Base-by-base conservation (phyloP, 2,113 vertebrate genomes). In the Gallinago media region DNA sequence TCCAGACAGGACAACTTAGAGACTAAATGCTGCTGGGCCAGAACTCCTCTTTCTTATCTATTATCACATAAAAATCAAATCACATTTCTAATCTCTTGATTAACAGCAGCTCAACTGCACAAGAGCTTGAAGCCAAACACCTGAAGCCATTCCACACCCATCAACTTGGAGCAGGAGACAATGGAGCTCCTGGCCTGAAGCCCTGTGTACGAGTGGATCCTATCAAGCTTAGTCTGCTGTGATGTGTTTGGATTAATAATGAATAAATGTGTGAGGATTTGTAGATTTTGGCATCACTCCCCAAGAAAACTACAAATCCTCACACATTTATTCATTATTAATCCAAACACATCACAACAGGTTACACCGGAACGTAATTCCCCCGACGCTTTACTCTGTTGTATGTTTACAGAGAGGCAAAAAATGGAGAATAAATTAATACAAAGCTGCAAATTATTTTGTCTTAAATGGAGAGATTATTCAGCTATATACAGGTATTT, bases 141-240 rank as follows among this genome's bases (percentile, higher is more conserved):
- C 72, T 40, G 12, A 76, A 61, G 15, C 23, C 19, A 76, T 36
- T 78, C 71, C 74, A 82, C 11, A 70, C 34, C 15, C 42, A 52
- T 15, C 36, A 77, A 15, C 25, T 8, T n/a, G 42, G 44, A 89
- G 83, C 6, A 81, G 61, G 29, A 71, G 55, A 47, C 3, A 71
- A 38, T 4, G 11, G 54, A 73, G 32, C 18, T 5, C 10, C 42
- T 27, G 46, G 46, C 42, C 49, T 4, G 1, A 85, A 20, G n/a
- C 54, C 77, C 29, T 42, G 86, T 32, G 15, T 25, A 50, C 15
- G 14, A 38, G 29, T 1, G 34, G 9, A 32, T 34, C 34, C 50
- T 32, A 6, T 9, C 25, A 29, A 61, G 29, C 38, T 66, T 8
- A 8, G 19, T 31, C 36, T 49, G 9, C 1, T 9, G 0, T 6